Evolutionary conservation across 2,797 vertebrate genomes (phyloP), one percentile per base, ranked within the genome.

Genomic region (Ctenopoma kingsleyae): DNA sequence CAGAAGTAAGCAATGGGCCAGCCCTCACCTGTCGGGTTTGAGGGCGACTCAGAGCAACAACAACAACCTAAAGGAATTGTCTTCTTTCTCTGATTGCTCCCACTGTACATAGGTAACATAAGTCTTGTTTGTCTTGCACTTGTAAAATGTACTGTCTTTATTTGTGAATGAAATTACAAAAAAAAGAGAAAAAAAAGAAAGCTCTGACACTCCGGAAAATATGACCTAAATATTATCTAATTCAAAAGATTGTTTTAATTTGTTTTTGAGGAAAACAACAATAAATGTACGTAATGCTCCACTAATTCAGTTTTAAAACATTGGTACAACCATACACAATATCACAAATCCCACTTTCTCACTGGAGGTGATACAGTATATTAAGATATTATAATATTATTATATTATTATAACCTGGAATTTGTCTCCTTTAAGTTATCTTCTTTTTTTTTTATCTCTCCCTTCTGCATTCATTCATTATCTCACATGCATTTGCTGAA

Each of bases 401-500:
- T n/a, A n/a, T n/a, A n/a, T n/a, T 17, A 20, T 1, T 3, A 55
- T 48, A 50, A 51, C n/a, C 25, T 22, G 11, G 59, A 55, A 55
- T 50, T 40, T 32, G 6, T 20, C 12, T 62, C 35, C 17, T 64
- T 57, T 19, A 35, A 61, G n/a, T n/a, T n/a, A n/a, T n/a, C n/a
- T n/a, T n/a, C n/a, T n/a, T n/a, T n/a, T n/a, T n/a, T n/a, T n/a
- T n/a, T n/a, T n/a, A 27, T 67, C 27, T 23, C 59, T 64, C 38
- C 23, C 11, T 59, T 46, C 54, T 25, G 55, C 7, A 61, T 2
- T 61, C 49, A 36, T 62, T 49, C 52, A 36, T 62, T 47, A 58
- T 47, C 47, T 44, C 32, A 65, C 48, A 27, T 43, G 20, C 12
- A 67, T 74, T 71, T 81, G 46, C 64, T 56, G 41, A n/a, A 47